These are phyloP conservation scores for Lithophane ornitopus DNA, from an alignment of 2,888 invertebrate species.

Conservation along the genomic window DNA sequence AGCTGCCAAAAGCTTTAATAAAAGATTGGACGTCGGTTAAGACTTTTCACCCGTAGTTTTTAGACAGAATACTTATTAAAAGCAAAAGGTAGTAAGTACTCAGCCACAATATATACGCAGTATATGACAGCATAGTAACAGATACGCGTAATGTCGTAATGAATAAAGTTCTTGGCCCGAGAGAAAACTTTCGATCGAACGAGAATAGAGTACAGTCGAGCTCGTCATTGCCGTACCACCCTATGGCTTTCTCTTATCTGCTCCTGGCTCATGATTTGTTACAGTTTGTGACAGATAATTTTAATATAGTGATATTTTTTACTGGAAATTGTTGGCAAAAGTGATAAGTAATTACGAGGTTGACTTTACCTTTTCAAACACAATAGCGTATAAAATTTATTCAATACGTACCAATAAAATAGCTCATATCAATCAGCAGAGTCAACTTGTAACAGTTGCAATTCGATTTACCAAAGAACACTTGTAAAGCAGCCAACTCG, in stretches of 20 bases:
- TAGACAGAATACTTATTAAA: no score
- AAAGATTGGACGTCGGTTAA: not conserved
- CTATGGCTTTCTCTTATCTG: no score
- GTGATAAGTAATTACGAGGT: not conserved
- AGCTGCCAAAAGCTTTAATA: not conserved
- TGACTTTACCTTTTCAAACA: no score
- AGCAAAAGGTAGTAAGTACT: not conserved
- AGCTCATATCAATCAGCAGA: conserved; percentile 79
- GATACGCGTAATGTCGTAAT: not conserved
- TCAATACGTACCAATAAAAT: conserved; percentile 80
- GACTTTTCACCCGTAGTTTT: not conserved
- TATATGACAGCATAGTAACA: no score
- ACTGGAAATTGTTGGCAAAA: not conserved
- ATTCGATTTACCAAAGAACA: conserved; percentile 80
- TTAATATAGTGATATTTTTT: not conserved
- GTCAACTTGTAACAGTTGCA: conserved; percentile 83
- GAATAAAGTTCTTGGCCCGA: not conserved
- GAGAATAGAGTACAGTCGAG: not conserved
- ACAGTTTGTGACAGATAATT: not conserved
- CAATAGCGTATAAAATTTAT: not conserved
- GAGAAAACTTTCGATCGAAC: not conserved
- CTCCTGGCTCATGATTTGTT: no score
- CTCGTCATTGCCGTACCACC: not conserved
- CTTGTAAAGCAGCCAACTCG: conserved; percentile 77
- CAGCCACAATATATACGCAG: no score